phyloP scores from a whole-genome alignment of 1,140 invertebrate genomes.

The Drosophila willistoni region DNA sequence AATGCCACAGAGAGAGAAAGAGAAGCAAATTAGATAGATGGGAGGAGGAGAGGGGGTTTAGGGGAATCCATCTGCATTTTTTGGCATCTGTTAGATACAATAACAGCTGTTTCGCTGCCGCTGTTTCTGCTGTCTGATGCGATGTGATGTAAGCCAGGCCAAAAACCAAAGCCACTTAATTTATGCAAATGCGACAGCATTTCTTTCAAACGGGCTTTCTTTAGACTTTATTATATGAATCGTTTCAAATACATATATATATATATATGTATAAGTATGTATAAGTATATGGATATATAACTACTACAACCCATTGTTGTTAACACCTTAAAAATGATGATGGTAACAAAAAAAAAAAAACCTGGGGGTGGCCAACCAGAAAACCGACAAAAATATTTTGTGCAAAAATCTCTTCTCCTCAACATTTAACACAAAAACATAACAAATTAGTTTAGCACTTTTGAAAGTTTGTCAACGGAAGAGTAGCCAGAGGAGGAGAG shows the following conservation, averaged over 20 bases:
- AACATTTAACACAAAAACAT: conserved; percentile 36
- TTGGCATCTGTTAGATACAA: conserved; percentile 18
- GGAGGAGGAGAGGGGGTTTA: conserved; percentile 1
- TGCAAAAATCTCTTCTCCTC: conserved; percentile 11
- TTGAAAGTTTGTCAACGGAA: conserved; percentile 65
- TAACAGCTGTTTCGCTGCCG: conserved; percentile 57
- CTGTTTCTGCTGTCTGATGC: too few relatives aligned
- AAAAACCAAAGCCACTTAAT: conserved; percentile 63
- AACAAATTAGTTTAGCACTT: conserved; percentile 75
- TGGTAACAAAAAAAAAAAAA: conserved; percentile 44
- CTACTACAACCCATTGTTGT: conserved; percentile 24
- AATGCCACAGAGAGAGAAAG: conserved; percentile 44
- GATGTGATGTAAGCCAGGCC: conserved; percentile 64
- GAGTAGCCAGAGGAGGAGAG: not conserved
- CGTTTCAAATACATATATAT: conserved; percentile 1
- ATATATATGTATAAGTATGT: too few relatives aligned
- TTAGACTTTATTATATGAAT: conserved; percentile 35
- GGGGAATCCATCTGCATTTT: conserved; percentile 20
- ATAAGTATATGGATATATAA: conserved; percentile 16
- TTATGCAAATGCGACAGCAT: conserved; percentile 75
- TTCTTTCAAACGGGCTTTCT: conserved; percentile 68
- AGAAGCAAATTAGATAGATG: too few relatives aligned
- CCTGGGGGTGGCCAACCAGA: conserved; percentile 58
- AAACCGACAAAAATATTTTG: conserved; percentile 31
- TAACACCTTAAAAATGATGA: conserved; percentile 36